These are phyloP conservation scores for Steinernema scapterisci DNA, from an alignment of 2,888 invertebrate species.

Conservation along the genomic window DNA sequence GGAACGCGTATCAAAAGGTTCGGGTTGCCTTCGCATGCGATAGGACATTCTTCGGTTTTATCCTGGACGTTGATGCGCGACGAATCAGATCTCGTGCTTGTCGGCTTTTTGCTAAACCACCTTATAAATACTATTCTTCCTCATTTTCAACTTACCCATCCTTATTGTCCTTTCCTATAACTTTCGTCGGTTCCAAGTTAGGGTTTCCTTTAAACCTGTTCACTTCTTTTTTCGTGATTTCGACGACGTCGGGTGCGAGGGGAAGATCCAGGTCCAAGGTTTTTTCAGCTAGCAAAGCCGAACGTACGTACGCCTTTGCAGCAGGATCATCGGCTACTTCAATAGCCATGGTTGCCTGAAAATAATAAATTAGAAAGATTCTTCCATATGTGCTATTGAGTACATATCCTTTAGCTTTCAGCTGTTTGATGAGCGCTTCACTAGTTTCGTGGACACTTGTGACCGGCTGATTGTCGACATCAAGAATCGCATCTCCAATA, in stretches of 20 bases:
- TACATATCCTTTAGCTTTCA: constrained; percentile 25
- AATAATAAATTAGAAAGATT: background rate
- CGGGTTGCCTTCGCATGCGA: constrained; percentile 39
- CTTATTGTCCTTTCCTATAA: constrained; percentile 2
- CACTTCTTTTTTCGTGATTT: constrained; percentile 12
- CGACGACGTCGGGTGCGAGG: constrained; percentile 18
- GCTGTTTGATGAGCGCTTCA: constrained; percentile 27
- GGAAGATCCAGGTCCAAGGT: background rate
- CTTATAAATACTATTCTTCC: too few species aligned
- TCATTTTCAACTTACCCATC: background rate
- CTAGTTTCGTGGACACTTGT: constrained; percentile 34
- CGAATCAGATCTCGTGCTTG: background rate
- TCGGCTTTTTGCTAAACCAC: background rate
- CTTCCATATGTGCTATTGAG: background rate
- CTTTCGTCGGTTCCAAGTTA: background rate
- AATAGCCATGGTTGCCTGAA: constrained; percentile 24
- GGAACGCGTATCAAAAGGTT: constrained; percentile 29
- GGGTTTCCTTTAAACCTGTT: background rate
- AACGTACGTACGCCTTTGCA: constrained; percentile 17
- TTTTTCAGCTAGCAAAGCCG: constrained; percentile 5
- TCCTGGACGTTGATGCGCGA: constrained; percentile 22
- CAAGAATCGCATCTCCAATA: constrained; percentile 36
- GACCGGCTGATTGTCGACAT: constrained; percentile 33
- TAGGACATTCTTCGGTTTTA: constrained; percentile 34
- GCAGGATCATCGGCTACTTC: constrained; percentile 29